Percentiles rank a stretch among this genome's conserved stretches.
Evolutionary conservation across 2,797 vertebrate genomes (phyloP).

Genomic region (Sarcoramphus papa): DNA sequence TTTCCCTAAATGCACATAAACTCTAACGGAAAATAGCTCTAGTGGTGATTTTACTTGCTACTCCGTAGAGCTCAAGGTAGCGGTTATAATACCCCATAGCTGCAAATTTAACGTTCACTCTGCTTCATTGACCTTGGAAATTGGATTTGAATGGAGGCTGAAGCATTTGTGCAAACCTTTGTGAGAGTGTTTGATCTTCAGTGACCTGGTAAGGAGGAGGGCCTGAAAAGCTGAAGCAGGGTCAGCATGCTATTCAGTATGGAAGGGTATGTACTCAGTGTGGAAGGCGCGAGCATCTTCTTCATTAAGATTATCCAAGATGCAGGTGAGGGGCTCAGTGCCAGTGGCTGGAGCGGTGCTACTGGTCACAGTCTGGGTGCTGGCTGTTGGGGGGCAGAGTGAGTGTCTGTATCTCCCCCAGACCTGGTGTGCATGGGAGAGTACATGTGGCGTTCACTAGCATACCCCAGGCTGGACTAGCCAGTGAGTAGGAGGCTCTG

Average conservation of each 20-base stretch:
- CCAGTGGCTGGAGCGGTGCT: neutral
- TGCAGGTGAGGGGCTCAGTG: neutral
- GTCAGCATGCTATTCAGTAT: neutral
- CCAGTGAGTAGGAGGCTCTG: neutral
- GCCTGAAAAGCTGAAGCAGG: neutral
- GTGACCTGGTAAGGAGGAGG: neutral
- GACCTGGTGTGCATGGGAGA: neutral
- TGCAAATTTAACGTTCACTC: neutral
- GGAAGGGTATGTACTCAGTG: no score
- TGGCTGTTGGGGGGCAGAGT: neutral
- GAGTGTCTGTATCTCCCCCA: neutral
- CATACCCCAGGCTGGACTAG: no score
- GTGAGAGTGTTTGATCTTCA: neutral
- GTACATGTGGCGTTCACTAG: rapidly evolving
- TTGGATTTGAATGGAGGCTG: neutral
- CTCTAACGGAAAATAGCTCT: neutral
- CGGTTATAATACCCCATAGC: no score
- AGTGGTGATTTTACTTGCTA: neutral
- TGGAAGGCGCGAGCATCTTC: neutral
- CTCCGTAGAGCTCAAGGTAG: neutral
- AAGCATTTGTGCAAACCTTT: neutral
- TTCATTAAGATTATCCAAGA: neutral
- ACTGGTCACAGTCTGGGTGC: neutral
- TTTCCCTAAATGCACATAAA: neutral
- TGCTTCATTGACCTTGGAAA: neutral